Evolutionary conservation across 2,113 vertebrate genomes (phyloP), one percentile per base, ranked within the genome.

Genomic region (Stercorarius parasiticus): DNA sequence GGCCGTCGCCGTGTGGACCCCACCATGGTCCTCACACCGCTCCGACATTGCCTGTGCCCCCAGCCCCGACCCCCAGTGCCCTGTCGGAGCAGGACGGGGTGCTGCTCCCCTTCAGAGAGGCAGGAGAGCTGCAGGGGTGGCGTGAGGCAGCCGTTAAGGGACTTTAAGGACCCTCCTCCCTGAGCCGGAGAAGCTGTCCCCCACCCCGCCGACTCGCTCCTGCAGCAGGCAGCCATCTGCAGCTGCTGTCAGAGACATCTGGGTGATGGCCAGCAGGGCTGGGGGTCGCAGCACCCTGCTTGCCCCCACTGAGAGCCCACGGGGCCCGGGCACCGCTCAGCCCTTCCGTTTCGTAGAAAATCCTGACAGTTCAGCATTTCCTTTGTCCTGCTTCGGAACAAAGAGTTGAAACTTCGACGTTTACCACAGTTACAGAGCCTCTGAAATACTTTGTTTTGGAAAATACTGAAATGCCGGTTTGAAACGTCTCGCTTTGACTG

Each of bases 211-310:
- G 6, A 12, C 47, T 42, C 2, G 0, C 23, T 56, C 36, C 49
- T 1, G n/a, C 49, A 50, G 58, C 23, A 38, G 27, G 21, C 65
- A 86, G 52, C 30, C 38, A 50, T 21, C 43, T 7, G 4, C 50
- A 56, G 55, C 30, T 38, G 13, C 69, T 62, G 69, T 45, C 1
- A 2, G 19, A 22, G 45, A 56, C 15, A 47, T 23, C 21, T 29
- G 56, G 30, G 13, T 15, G 61, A 6, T 0, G 1, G 47, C 53
- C 2, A 3, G 45, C 0, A 0, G n/a, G 59, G 42, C 40, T 52
- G 47, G 27, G 29, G 69, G 13, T 32, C 8, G 0, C 2, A 10
- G 22, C n/a, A 55, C 52, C 11, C 34, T 3, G 1, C 25, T 34
- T 43, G 56, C 20, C 59, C 86, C 64, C 49, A 40, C 8, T 0